A percentile compares a stretch with the other conserved stretches of the same genome.
These are phyloP conservation scores for Drosophila hydei DNA, from an alignment of 1,140 invertebrate species.

Conservation along the genomic window DNA sequence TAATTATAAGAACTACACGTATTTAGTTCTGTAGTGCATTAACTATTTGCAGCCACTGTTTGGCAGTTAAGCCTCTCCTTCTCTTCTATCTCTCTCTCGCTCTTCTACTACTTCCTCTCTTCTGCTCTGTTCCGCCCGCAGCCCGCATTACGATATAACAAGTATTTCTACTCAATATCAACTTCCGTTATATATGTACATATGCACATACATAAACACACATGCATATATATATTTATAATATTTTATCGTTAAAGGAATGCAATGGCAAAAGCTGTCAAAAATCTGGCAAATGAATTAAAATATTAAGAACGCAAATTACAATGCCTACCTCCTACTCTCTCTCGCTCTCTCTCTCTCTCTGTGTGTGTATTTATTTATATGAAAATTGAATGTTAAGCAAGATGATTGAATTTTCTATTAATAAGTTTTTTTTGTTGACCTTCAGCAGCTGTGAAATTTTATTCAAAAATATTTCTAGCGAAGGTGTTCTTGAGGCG, in stretches of 20 bases:
- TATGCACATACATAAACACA: neutral
- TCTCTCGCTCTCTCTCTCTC: slow-evolving; percentile 9
- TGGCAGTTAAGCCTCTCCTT: too few species aligned
- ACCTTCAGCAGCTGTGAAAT: slow-evolving; percentile 66
- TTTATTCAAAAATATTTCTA: slow-evolving; percentile 36
- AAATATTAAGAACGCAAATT: slow-evolving; percentile 59
- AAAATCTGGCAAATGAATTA: slow-evolving; percentile 34
- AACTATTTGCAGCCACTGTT: slow-evolving; percentile 20
- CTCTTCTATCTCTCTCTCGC: too few species aligned
- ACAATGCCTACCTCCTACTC: slow-evolving; percentile 30
- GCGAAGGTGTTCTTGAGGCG: slow-evolving; percentile 50
- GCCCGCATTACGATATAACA: slow-evolving; percentile 24
- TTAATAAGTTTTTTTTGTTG: slow-evolving; percentile 64
- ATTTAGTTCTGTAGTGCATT: neutral
- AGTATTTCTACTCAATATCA: slow-evolving; percentile 44
- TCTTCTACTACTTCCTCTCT: too few species aligned
- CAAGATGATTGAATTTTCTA: slow-evolving; percentile 81
- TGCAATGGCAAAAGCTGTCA: slow-evolving; percentile 7
- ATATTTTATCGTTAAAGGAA: slow-evolving; percentile 38
- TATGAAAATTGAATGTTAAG: slow-evolving; percentile 72
- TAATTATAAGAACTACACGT: too few species aligned
- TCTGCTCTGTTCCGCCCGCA: slow-evolving; percentile 14
- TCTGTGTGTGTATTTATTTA: slow-evolving; percentile 40
- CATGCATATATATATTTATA: slow-evolving; percentile 2
- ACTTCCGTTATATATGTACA: slow-evolving; percentile 48